Evolutionary conservation across 2,113 vertebrate genomes (phyloP), one percentile per base, ranked within the genome.

Genomic region (Natator depressus): DNA sequence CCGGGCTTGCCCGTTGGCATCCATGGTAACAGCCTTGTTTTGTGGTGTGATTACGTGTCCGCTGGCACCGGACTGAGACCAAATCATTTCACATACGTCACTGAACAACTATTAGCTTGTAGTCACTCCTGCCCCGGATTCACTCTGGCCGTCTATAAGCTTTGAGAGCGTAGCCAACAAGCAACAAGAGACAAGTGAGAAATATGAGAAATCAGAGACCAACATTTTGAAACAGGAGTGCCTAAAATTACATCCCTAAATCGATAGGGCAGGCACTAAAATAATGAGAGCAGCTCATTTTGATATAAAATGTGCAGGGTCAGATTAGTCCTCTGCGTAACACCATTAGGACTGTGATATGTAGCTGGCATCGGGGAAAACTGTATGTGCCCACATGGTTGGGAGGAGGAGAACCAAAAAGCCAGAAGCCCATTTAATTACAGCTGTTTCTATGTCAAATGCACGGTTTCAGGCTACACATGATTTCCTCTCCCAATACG

Each of bases 241-340:
- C 55, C 24, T 46, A 1, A 31, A 78, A 49, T 27, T 10, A 8
- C n/a, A 17, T 35, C 54, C 38, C 79, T 80, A 80, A 88, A 83
- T 0, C 5, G 78, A 83, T 42, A 9, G 7, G 0, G 10, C 22
- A 22, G 27, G 17, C 12, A 49, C 75, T 27, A 80, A 82, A 82
- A 38, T 75, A 46, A 19, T 9, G 19, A 80, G 76, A 72, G 7
- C 38, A 38, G 90, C 57, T 42, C 19, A 3, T 47, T 89, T 35
- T 4, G 78, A 53, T 72, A 38, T 47, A 38, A 79, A n/a, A 35
- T 2, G 19, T 4, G 79, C 3, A 42, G n/a, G 72, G 3, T 13
- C 27, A 0, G 10, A 6, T 42, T 1, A 17, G 7, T 17, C 51
- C 72, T 8, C 47, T 19, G 1, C 14, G 19, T 11, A 0, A 0